A percentile compares a stretch with the other conserved stretches of the same genome.
phyloP scores from a whole-genome alignment of 2,888 invertebrate genomes.

The Gibbula magus region DNA sequence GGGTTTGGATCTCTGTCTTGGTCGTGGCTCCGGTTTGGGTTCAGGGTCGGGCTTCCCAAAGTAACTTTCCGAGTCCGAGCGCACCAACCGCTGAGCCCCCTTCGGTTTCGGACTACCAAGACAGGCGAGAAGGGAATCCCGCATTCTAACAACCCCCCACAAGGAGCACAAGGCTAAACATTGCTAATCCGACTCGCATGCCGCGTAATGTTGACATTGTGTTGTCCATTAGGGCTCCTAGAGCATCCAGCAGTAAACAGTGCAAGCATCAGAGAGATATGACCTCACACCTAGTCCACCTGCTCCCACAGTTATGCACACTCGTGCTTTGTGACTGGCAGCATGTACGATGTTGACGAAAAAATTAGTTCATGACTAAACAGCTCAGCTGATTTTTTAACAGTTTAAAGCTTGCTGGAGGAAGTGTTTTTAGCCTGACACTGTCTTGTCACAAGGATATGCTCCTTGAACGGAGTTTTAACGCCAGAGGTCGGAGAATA shows the following conservation, averaged over 20 bases:
- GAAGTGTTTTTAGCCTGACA: no score
- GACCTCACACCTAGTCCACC: background rate
- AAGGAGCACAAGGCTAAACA: background rate
- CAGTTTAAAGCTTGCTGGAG: no score
- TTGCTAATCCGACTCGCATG: constrained; percentile 4
- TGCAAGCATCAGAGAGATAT: background rate
- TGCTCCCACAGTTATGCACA: background rate
- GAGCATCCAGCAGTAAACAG: background rate
- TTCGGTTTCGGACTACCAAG: constrained; percentile 1
- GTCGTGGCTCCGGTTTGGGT: background rate
- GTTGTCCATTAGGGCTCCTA: background rate
- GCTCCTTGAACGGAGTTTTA: no score
- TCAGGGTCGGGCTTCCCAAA: background rate
- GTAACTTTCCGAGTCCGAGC: background rate
- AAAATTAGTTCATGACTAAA: no score
- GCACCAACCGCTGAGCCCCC: background rate
- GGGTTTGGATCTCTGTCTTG: background rate
- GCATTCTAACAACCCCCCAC: background rate
- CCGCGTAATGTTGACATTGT: background rate
- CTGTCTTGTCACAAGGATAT: no score
- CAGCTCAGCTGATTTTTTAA: no score
- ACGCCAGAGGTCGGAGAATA: no score
- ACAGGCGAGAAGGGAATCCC: background rate
- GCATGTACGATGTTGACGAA: no score
- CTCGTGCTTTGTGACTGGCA: background rate